Evolutionary conservation across 2,888 invertebrate species (phyloP).

Genomic region (Ophion obscuratus): DNA sequence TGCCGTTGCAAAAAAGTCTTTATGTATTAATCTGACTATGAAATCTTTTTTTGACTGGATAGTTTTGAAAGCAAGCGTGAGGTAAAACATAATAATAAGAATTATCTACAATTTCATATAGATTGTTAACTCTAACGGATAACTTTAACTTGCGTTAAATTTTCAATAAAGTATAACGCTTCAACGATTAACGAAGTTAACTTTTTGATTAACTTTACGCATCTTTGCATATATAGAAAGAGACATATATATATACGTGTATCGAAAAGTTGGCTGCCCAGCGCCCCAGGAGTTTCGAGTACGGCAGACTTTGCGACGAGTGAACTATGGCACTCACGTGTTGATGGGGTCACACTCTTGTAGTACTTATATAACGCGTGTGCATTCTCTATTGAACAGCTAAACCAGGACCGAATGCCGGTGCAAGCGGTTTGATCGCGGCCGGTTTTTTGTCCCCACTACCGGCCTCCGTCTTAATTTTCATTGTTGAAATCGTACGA

Average conservation of each 20-base stretch:
- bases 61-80: too few species aligned
- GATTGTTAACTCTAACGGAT: too few species aligned
- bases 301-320: slow-evolving; percentile 13
- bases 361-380: slow-evolving; percentile 74
- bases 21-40: too few species aligned
- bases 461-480: background rate
- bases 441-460: slow-evolving; percentile 10
- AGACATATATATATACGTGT: background rate
- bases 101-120: too few species aligned
- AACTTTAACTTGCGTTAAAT: too few species aligned
- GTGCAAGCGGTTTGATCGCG: slow-evolving; percentile 47
- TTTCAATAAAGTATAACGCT: too few species aligned
- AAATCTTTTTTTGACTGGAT: too few species aligned
- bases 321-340: slow-evolving; percentile 64
- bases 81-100: too few species aligned
- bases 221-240: background rate
- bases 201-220: too few species aligned
- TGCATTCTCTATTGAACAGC: slow-evolving; percentile 65
- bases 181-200: too few species aligned
- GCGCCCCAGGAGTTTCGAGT: slow-evolving; percentile 21
- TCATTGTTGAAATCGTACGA: slow-evolving; percentile 33
- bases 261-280: slow-evolving; percentile 8
- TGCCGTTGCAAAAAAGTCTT: too few species aligned
- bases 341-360: slow-evolving; percentile 61
- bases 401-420: slow-evolving; percentile 70